phyloP scores from a whole-genome alignment of 2,888 invertebrate genomes.

The Nineta flava region DNA sequence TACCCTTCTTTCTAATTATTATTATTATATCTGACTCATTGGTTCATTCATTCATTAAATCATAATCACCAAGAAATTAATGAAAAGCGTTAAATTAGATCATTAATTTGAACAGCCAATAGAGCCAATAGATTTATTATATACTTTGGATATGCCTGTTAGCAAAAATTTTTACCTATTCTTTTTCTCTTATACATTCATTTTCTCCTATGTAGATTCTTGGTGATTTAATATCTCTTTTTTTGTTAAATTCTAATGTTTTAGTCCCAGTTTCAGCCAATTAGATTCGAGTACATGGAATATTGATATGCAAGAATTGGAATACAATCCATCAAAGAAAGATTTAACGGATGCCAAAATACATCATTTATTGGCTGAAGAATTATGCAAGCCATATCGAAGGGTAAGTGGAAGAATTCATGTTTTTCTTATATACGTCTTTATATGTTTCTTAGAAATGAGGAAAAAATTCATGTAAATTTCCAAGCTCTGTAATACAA shows the following conservation, averaged over 20 bases:
- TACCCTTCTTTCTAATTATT: no score
- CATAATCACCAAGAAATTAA: no score
- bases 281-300: slow-evolving; percentile 76
- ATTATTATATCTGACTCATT: no score
- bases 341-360: slow-evolving; percentile 88
- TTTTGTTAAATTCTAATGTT: slow-evolving; percentile 15
- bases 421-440: neutral
- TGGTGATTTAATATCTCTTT: no score
- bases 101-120: no score
- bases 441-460: no score
- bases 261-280: slow-evolving; percentile 70
- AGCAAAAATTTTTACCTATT: neutral
- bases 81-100: no score
- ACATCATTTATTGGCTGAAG: slow-evolving; percentile 81
- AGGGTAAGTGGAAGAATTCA: slow-evolving; percentile 41
- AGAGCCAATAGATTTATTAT: neutral
- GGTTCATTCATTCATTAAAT: no score
- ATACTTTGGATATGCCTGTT: neutral
- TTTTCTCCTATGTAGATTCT: no score
- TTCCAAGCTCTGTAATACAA: no score
- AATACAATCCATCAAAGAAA: slow-evolving; percentile 83
- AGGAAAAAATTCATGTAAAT: no score
- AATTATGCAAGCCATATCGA: slow-evolving; percentile 73
- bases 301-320: slow-evolving; percentile 84
- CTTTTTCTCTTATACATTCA: no score